Evolutionary conservation across 2,888 invertebrate genomes (phyloP), one percentile per base, ranked within the genome.

Genomic region (Hirtodrosophila cameraria): DNA sequence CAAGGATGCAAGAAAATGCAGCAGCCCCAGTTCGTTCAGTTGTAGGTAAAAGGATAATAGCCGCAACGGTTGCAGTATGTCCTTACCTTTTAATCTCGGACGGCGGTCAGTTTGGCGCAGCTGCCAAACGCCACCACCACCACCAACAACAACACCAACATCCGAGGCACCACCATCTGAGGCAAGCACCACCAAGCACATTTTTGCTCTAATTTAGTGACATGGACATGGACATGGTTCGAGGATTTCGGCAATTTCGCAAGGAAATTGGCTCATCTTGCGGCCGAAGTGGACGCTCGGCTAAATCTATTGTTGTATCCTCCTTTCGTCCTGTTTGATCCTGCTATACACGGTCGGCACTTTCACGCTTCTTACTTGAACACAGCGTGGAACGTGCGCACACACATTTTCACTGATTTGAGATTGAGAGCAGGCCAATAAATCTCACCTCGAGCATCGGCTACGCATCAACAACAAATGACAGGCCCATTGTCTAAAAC

Each of bases 181-280:
- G n/a, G n/a, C n/a, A n/a, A n/a, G n/a, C n/a, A 33, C 18, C 28
- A 41, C 8, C 28, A 36, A 30, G 7, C 15, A 13, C 15, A 9
- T 39, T 49, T 62, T 39, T 71, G 83, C 79, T 79, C 86, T 80
- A 86, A 86, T 80, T 80, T 86, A 83, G 83, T 81, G 70, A 66
- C 62, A 57, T 48, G 57, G 18, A n/a, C n/a, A n/a, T n/a, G n/a
- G 62, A 55, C 41, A 55, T 71, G 69, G 66, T 64, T 52, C 50
- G 12, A 38, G 50, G 38, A 58, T 74, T 82, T 83, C n/a, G 72
- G 53, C 62, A 86, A 74, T 39, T 46, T 70, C 52, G 69, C 65
- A 65, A 60, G 58, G 31, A 77, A 81, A 80, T 84, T 84, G 79
- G 82, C 78, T 74, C 71, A 86, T 83, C 72, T 72, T 62, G 66